Base-by-base conservation (phyloP, 2,113 vertebrate species). In the Siniperca chuatsi region DNA sequence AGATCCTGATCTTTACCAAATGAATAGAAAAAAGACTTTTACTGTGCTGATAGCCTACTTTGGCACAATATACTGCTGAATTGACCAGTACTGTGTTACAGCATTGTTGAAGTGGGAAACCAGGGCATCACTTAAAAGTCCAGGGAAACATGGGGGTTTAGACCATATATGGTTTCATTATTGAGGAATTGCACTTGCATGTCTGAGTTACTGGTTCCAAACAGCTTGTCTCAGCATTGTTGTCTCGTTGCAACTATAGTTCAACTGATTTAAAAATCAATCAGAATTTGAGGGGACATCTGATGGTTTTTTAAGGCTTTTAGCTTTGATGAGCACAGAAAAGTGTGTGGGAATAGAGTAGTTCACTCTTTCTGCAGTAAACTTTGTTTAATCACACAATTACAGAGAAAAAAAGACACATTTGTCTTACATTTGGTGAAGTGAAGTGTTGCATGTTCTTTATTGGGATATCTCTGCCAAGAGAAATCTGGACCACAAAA, bases 1-100 rank as follows among this genome's bases (percentile, higher is more conserved):
- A 73, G 44, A 77, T 80, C 37, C n/a, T 69, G 71, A 88, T 90
- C 58, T 60, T 15, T 78, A 74, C 37, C 52, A 82, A 58, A 76
- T 25, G 54, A n/a, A 75, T 33, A 55, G 13, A 57, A 29, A 29
- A n/a, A 50, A 54, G 2, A 6, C 33, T 16, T 52, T 40, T 40
- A 11, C 18, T 42, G 33, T 60, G 72, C 72, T 60, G 50, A 67
- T 37, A 37, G 3, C 35, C 35, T 37, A 37, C 35, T 37, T 37
- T 37, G 35, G 35, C 35, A 37, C 35, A 37, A n/a, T n/a, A 15
- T 48, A 37, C 33, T n/a, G 20, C 48, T 78, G 46, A 5, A 13
- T 29, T 25, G 23, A 42, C 37, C 12, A 25, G 18, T 21, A 12
- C n/a, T 48, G 3, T 44, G 16, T 21, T 37, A 37, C 35, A 10